A percentile compares a stretch with the other conserved stretches of the same genome.
phyloP scores from a whole-genome alignment of 2,113 vertebrate genomes.

The Platysteira castanea region DNA sequence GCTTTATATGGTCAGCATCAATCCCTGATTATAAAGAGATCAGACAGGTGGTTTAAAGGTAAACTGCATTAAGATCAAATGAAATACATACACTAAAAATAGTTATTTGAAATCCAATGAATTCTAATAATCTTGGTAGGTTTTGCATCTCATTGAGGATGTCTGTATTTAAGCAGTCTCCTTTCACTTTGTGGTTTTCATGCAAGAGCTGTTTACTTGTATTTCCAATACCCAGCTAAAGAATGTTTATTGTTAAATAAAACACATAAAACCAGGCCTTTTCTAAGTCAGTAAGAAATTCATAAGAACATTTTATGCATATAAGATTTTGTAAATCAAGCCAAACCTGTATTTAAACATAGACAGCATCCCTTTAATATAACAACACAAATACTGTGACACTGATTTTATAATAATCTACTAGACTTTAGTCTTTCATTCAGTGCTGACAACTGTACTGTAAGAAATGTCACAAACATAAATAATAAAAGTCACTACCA shows the following conservation, averaged over 20 bases:
- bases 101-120: background rate
- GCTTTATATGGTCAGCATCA: background rate
- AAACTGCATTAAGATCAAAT: background rate
- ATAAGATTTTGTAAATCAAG: conserved; percentile 24
- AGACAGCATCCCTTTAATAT: conserved; percentile 29
- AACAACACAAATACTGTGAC: background rate
- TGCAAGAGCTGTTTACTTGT: background rate
- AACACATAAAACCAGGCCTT: background rate
- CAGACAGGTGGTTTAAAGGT: conserved; percentile 55
- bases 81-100: background rate
- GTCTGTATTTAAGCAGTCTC: conserved; percentile 18
- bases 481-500: conserved; percentile 69
- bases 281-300: conserved; percentile 20
- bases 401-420: conserved; percentile 41
- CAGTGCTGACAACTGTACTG: conserved; percentile 29
- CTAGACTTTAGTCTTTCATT: conserved; percentile 11
- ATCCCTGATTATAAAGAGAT: background rate
- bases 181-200: background rate
- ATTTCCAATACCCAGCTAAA: background rate
- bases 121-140: background rate
- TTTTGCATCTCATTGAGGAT: background rate
- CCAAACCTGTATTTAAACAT: conserved; percentile 29
- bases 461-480: conserved; percentile 59
- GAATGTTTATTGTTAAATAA: background rate
- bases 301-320: conserved; percentile 1